Evolutionary conservation across 2,888 invertebrate species (phyloP).

Genomic region (Pogonocherus hispidulus): DNA sequence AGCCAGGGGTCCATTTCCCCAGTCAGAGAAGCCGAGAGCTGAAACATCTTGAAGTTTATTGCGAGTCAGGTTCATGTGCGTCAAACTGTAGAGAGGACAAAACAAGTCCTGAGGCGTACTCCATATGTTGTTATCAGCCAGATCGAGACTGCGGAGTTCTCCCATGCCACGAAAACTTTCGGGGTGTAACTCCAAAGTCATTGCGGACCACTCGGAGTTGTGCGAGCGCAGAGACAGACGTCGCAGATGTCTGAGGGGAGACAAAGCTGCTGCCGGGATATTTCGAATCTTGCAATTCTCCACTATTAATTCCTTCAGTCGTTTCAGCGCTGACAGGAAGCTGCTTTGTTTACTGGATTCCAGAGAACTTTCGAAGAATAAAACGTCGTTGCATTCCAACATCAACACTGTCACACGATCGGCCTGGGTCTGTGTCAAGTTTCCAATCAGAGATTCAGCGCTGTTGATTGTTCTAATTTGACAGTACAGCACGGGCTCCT

Average conservation of each 20-base stretch:
- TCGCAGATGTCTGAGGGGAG: slow-evolving; percentile 77
- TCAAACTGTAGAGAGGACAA: slow-evolving; percentile 79
- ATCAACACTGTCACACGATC: slow-evolving; percentile 78
- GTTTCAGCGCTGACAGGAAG: slow-evolving; percentile 75
- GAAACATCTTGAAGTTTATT: slow-evolving; percentile 85
- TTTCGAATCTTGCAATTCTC: slow-evolving; percentile 85
- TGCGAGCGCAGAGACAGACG: slow-evolving; percentile 80
- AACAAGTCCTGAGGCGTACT: slow-evolving; percentile 80
- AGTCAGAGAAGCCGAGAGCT: slow-evolving; percentile 82
- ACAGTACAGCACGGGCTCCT: slow-evolving; percentile 75
- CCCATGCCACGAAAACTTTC: slow-evolving; percentile 80
- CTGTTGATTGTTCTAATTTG: slow-evolving; percentile 80
- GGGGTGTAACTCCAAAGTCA: slow-evolving; percentile 81
- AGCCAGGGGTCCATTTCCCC: slow-evolving; percentile 77
- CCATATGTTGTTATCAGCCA: slow-evolving; percentile 85
- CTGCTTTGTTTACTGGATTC: slow-evolving; percentile 68
- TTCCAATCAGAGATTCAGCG: slow-evolving; percentile 78
- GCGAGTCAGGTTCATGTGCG: slow-evolving; percentile 80
- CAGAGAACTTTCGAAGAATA: slow-evolving; percentile 81
- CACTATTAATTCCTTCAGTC: slow-evolving; percentile 78
- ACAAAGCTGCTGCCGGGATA: slow-evolving; percentile 79
- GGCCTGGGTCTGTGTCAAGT: slow-evolving; percentile 78
- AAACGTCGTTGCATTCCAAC: slow-evolving; percentile 81
- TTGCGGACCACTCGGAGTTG: slow-evolving; percentile 85
- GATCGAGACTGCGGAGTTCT: slow-evolving; percentile 77